Percentiles rank a stretch among this genome's conserved stretches.
phyloP scores from a whole-genome alignment of 30 jellyfish, hydroid and myxozoan species.

The Clytia hemisphaerica region DNA sequence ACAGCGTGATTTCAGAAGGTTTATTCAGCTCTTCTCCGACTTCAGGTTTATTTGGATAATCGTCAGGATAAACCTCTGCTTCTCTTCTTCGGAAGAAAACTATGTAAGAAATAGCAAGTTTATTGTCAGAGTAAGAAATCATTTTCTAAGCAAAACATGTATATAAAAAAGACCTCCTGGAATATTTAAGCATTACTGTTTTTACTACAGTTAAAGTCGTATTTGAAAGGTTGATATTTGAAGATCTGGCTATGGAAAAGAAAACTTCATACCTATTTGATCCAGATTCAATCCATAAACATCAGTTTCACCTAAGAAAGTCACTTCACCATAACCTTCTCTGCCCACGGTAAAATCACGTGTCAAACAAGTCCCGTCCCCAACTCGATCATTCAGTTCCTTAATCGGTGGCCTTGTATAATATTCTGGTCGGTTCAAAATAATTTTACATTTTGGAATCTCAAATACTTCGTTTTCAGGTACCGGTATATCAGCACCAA shows the following conservation, averaged over 20 bases:
- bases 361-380: slow-evolving; percentile 57
- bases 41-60: slow-evolving; percentile 70
- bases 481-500: slow-evolving; percentile 3
- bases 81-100: slow-evolving; percentile 84
- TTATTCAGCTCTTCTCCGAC: slow-evolving; percentile 81
- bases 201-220: not conserved
- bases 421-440: slow-evolving; percentile 61
- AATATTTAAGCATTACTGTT: no score
- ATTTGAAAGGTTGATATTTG: not conserved
- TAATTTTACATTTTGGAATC: not conserved
- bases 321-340: slow-evolving; percentile 90
- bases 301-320: slow-evolving; percentile 72
- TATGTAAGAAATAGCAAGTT: slow-evolving; percentile 11
- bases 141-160: no score
- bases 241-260: not conserved
- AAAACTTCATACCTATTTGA: slow-evolving; percentile 48
- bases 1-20: slow-evolving; percentile 70
- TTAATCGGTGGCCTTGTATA: slow-evolving; percentile 67
- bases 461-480: slow-evolving; percentile 11
- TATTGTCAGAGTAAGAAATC: no score
- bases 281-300: slow-evolving; percentile 76
- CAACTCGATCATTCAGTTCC: slow-evolving; percentile 44
- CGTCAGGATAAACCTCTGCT: slow-evolving; percentile 91
- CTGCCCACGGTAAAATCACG: slow-evolving; percentile 85
- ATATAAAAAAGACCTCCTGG: no score